Evolutionary conservation across 1,140 invertebrate species (phyloP), one percentile per base, ranked within the genome.

Genomic region (Octopus sinensis): DNA sequence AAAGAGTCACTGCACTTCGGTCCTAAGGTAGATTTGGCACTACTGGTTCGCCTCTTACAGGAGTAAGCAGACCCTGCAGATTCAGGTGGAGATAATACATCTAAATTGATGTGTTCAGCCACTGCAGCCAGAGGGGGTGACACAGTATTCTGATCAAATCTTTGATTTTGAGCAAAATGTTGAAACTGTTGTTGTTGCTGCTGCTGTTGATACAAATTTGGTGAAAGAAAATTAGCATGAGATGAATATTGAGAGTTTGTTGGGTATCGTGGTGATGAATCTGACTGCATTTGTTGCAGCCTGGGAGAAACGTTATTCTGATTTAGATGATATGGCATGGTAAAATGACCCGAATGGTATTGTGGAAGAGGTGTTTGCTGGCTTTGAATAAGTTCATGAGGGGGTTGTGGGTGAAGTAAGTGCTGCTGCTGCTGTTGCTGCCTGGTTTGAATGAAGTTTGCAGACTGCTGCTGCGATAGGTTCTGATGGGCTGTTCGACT

Each of bases 121-220:
- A 77, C n/a, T 43, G 76, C n/a, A 51, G 76, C 30, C 43, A 52
- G 30, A 5, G 76, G 6, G 23, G 30, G 30, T 13, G 76, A 77
- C 17, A 5, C 76, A 54, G 53, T 62, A 43, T 79, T n/a, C 43
- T 77, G 43, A 12, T 77, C 43, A 51, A 43, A 43, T 77, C 62
- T n/a, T 68, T 68, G 62, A 68, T 13, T 68, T 68, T 68, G 62
- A 51, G 62, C 80, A 81, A 81, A 81, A 54, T 81, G 76, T 53
- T 81, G 71, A 52, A 81, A 81, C 71, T 73, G 81, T 73, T 73
- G 68, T 17, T 62, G 56, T 17, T 62, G 56, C 56, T 62, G 56
- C 56, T 62, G 56, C 53, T 82, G 76, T 51, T 78, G 77, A 62
- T 62, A 62, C 17, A 9, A 12, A 17, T 13, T 73, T 73, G 68